These are phyloP conservation scores for Nycticryphes semicollaris DNA, from an alignment of 2,113 vertebrate species.

Conservation along the genomic window DNA sequence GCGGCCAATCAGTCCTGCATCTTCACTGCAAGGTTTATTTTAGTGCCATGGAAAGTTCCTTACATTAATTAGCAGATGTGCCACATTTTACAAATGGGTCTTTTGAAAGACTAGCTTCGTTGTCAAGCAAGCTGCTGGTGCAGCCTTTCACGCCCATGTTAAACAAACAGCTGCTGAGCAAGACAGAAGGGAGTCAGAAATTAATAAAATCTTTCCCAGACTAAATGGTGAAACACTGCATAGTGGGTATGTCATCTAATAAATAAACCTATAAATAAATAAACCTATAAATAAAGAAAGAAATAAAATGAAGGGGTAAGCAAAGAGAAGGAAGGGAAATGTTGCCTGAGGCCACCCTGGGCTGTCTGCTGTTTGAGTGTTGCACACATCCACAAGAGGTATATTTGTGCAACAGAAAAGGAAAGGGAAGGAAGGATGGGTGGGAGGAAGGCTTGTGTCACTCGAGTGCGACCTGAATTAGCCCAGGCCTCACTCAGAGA, in stretches of 20 bases:
- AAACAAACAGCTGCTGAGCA: not conserved
- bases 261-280: not conserved
- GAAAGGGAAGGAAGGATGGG: not conserved
- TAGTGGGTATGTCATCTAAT: not conserved
- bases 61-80: not conserved
- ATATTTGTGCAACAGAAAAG: not conserved
- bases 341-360: not conserved
- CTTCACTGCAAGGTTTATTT: not conserved
- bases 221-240: not conserved
- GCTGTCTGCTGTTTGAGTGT: not conserved
- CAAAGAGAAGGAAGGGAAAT: not conserved
- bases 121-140: not conserved
- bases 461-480: rapidly evolving
- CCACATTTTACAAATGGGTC: not conserved
- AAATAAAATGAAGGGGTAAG: not conserved
- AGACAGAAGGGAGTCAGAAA: not conserved
- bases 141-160: not conserved
- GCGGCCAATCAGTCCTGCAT: not conserved
- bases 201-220: not conserved
- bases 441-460: not conserved
- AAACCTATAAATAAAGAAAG: not conserved
- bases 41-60: not conserved
- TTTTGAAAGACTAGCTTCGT: not conserved
- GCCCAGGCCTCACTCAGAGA: not conserved
- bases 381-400: rapidly evolving